Base-by-base conservation (phyloP, 2,888 invertebrate species). In the Cheilosia variabilis region DNA sequence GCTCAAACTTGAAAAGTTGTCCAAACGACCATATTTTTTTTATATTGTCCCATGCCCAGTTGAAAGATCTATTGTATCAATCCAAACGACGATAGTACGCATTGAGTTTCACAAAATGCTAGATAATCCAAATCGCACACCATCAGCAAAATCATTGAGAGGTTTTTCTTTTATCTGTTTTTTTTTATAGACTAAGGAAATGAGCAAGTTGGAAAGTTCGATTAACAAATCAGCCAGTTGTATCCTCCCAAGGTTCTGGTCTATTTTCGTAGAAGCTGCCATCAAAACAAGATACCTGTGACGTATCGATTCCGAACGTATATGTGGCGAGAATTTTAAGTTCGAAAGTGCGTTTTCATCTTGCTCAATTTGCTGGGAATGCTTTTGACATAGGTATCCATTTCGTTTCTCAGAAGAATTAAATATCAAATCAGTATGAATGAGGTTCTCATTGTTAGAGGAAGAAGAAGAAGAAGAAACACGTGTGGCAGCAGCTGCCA, bases 401-500 rank as follows among this genome's bases (percentile, higher is more conserved):
- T 24, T 15, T 57, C 19, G 10, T 34, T 24, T 37, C 22, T 43
- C 15, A 4, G 3, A n/a, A n/a, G 15, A 41, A 27, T 60, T 43
- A 27, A 45, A 45, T 24, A 24, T 43, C 43, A 43, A 17, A 27
- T 60, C n/a, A 45, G 1, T 43, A 43, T 13, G 60, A 45, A 43
- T 17, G 24, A 27, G 27, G 43, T 10, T 60, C 17, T 9, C n/a
- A 43, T 60, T 60, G 60, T n/a, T 17, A 19, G 45, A 27, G n/a
- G 22, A 60, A 13, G 10, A 43, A 43, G 9, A n/a, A 58, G 5
- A 22, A 7, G 15, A 41, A 43, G 7, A 17, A 43, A 45, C 43
- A 27, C 43, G 60, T 45, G 43, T 60, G 58, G 41, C 37, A 58
- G 4, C 43, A 60, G 45, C 43, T 45, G 43, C 24, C 22, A 45